Base-by-base conservation (phyloP, 2,888 invertebrate species). In the Trichopria drosophilae region DNA sequence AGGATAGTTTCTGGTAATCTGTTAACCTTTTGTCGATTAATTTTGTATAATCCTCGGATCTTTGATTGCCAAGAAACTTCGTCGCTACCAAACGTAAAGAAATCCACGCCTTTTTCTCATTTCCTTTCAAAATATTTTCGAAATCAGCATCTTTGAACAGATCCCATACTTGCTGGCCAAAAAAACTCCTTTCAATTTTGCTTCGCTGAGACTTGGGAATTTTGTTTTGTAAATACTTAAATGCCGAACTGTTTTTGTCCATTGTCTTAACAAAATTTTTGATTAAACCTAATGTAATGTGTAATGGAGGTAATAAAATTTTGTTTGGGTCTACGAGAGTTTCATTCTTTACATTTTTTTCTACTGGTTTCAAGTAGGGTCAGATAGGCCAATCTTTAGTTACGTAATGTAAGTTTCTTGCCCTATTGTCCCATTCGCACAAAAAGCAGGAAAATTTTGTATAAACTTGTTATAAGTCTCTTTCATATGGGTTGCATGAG, bases 171-270 rank as follows among this genome's bases (percentile, higher is more conserved):
- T n/a, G n/a, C n/a, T n/a, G n/a, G n/a, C n/a, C n/a, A n/a, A n/a
- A n/a, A n/a, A n/a, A n/a, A n/a, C n/a, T n/a, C 59, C 60, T 49
- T 58, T 59, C 13, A 63, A 28, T 35, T 63, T 60, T 46, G 52
- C 59, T 16, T 67, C 61, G 61, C 49, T 20, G 61, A 43, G 22
- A 35, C 49, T 45, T 12, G 36, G 61, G 63, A 51, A 64, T 65
- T 53, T 57, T n/a, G n/a, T n/a, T n/a, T n/a, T n/a, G n/a, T n/a
- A n/a, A n/a, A n/a, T n/a, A n/a, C n/a, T n/a, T n/a, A n/a, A n/a
- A n/a, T n/a, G n/a, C n/a, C n/a, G n/a, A n/a, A n/a, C n/a, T n/a
- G n/a, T n/a, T n/a, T n/a, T n/a, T n/a, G n/a, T n/a, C 47, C 41
- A 19, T 23, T 31, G 3, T 45, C 63, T 60, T n/a, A n/a, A n/a